Evolutionary conservation across 1,140 invertebrate species (phyloP), one percentile per base, ranked within the genome.

Genomic region (Nasonia giraulti): DNA sequence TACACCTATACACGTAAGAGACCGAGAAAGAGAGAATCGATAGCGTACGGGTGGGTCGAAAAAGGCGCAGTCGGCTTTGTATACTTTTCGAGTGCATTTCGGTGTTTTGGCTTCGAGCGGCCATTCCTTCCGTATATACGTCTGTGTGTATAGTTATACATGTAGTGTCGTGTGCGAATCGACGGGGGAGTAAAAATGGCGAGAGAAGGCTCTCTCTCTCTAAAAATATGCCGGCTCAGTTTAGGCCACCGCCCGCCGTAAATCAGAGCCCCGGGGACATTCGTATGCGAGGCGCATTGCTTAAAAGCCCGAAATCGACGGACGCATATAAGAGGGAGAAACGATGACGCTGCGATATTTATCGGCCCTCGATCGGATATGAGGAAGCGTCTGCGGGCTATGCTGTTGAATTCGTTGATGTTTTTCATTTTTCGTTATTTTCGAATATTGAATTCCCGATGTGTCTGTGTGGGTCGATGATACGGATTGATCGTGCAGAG

Each of bases 201-300:
- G 55, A 74, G 73, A 74, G 71, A 20, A 62, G 20, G 55, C 5
- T 62, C 20, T n/a, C 55, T 44, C 68, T 31, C 31, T 20, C 37
- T 84, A 81, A 86, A 86, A 85, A 87, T 87, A 85, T 83, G 83
- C 84, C 80, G 79, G 83, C 75, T 85, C 80, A 85, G 84, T 80
- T 85, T 73, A 71, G 73, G 80, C 62, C n/a, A 71, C 47, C 37
- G 66, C 14, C 14, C 66, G 44, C 40, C 85, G 86, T 86, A 85
- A 86, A 86, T 86, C 86, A 84, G 86, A 71, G 27, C 23, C 73
- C 23, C 80, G 66, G 62, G 55, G 69, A 81, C 81, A 80, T 80
- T 80, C 81, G 47, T 73, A 62, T 69, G 74, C 74, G 83, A 55
- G 47, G 47, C 76, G 75, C 83, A 50, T 40, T 81, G 44, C 82